Base-by-base conservation (phyloP, 2,113 vertebrate species). In the Siphamia tubifer region DNA sequence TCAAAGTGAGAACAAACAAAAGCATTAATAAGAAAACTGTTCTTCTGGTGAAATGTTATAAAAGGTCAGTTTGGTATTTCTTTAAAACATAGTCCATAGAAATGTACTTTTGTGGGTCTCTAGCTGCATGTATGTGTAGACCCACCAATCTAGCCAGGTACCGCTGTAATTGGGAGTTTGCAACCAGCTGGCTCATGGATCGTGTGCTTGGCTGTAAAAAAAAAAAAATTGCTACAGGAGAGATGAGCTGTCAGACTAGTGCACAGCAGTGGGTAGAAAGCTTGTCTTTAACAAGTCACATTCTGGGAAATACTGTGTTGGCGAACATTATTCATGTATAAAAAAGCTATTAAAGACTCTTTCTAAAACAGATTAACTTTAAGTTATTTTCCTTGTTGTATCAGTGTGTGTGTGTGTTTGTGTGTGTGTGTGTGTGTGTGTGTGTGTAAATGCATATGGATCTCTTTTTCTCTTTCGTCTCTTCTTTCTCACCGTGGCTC, bases 91-190 rank as follows among this genome's bases (percentile, higher is more conserved):
- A 10, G 21, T 12, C n/a, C n/a, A n/a, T n/a, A n/a, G 21, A 44
- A 36, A 16, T 21, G 21, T 64, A 51, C 15, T 36, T 21, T 19
- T 51, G 38, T 35, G 23, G 11, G 11, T 56, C 3, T 40, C 20
- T 13, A 17, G 51, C 28, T 36, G 36, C 25, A 52, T 69, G 32
- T 8, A 10, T 47, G 48, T 51, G 52, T 62, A 20, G 55, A 23
- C 17, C 15, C 8, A 45, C 21, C 62, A 11, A 4, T 54, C 42
- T 47, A 52, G 73, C 60, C 42, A 38, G 38, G 45, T 56, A 38
- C 62, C 76, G 73, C 84, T 77, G 83, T 81, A 79, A 81, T 75
- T 77, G 74, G 79, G 61, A 64, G 68, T 47, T 60, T 58, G 24
- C 69, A 45, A 68, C 82, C 71, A 68, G 78, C 60, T 85, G 81